Conservation (phyloP, 1,140 invertebrate species). For the Trichonephila clavata region DNA sequence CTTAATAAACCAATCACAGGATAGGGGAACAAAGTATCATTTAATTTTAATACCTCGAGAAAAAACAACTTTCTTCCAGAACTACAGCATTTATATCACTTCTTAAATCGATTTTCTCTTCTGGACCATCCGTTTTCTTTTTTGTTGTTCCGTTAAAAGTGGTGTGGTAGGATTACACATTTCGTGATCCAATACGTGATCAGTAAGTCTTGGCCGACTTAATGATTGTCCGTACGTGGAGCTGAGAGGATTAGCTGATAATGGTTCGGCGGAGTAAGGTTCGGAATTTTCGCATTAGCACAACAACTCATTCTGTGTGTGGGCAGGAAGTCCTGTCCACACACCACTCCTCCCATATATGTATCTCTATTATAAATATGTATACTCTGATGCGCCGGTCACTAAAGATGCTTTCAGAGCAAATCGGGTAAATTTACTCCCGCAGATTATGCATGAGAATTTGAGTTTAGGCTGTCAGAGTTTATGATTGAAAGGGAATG, state of each 20-base stretch:
- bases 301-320: neutral
- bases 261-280: neutral
- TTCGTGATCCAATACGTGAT: slow-evolving; percentile 32
- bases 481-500: slow-evolving; percentile 28
- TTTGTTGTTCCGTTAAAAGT: slow-evolving; percentile 20
- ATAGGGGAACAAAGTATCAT: neutral
- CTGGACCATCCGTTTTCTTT: neutral
- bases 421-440: neutral
- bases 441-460: slow-evolving; percentile 1
- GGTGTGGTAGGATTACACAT: slow-evolving; percentile 22
- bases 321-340: neutral
- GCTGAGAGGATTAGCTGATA: slow-evolving; percentile 43
- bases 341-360: neutral
- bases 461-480: neutral
- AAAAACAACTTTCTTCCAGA: neutral
- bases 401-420: neutral
- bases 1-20: neutral
- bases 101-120: neutral
- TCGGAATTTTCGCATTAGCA: slow-evolving; percentile 28
- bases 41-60: neutral
- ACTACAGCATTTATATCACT: neutral
- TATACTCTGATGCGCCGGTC: neutral
- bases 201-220: slow-evolving; percentile 3
- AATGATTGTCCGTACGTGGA: neutral
- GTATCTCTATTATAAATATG: slow-evolving; percentile 48